Evolutionary conservation across 2,888 invertebrate species (phyloP), one percentile per base, ranked within the genome.

Genomic region (Euphydryas editha): DNA sequence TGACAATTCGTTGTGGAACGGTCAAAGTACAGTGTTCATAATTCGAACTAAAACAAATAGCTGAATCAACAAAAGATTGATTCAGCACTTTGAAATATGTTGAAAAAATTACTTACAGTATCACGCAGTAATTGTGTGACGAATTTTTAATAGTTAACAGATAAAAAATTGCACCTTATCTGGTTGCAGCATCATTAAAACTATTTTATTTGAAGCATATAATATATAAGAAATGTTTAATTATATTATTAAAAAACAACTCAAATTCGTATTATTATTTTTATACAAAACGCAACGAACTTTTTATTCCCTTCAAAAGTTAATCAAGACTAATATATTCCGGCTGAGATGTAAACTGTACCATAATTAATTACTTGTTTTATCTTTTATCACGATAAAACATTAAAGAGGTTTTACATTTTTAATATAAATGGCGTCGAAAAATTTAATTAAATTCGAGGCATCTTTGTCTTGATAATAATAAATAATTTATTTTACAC

Each of bases 11-110:
- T 17, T 24, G 20, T 36, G 58, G 30, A 59, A 11, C 15, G 65
- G 30, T 59, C 65, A 65, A 68, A 68, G 65, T 65, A 55, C 68
- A 65, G 18, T 39, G 37, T 20, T 62, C 30, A 44, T 57, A 13
- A 42, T 13, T 46, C 42, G 11, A n/a, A 44, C n/a, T n/a, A 51
- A 54, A 30, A 58, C 37, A 62, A 54, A 30, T 47, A 20, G 63
- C 63, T 56, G 21, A 18, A 21, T 24, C 44, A 18, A 36, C 44
- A 64, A 51, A 58, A 36, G 44, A 59, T 36, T 46, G 10, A 42
- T 15, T 17, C 21, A 57, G 39, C 37, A 30, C n/a, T 47, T 30
- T 18, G 13, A 20, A 58, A 51, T 15, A 20, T 39, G 58, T n/a
- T 30, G 8, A 49, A 24, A 37, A 54, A 46, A 42, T n/a, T 42